A percentile compares a stretch with the other conserved stretches of the same genome.
phyloP scores from a whole-genome alignment of 30 jellyfish, hydroid and myxozoan species.

The Turritopsis dohrnii region DNA sequence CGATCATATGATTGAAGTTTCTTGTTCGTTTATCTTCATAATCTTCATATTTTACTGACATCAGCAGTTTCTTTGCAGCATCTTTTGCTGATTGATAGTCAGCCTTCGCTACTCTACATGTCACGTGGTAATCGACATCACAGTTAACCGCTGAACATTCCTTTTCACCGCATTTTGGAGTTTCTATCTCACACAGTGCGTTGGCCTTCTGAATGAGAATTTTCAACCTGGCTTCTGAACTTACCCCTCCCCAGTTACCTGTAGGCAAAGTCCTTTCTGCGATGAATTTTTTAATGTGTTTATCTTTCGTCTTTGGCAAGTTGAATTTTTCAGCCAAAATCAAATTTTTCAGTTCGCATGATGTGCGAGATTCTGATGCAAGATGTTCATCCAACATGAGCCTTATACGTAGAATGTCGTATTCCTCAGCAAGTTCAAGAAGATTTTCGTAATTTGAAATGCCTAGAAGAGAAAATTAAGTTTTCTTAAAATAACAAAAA shows the following conservation, averaged over 20 bases:
- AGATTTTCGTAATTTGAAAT: background rate
- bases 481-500: background rate
- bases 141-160: background rate
- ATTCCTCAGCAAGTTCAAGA: background rate
- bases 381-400: background rate
- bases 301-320: background rate
- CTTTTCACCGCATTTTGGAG: background rate
- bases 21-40: background rate
- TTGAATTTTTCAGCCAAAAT: background rate
- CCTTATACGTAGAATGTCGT: background rate
- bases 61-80: background rate
- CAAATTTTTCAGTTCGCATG: background rate
- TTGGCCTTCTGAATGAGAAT: background rate
- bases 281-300: background rate
- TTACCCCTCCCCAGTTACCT: background rate
- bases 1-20: background rate
- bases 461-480: background rate
- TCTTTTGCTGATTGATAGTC: background rate
- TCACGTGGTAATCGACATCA: background rate
- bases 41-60: background rate
- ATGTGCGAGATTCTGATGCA: background rate
- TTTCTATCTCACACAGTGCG: background rate
- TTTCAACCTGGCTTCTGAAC: background rate
- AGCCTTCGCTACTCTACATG: background rate
- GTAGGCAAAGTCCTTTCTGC: background rate